Evolutionary conservation across 2,888 invertebrate species (phyloP).

Genomic region (Ormyrus labotus): DNA sequence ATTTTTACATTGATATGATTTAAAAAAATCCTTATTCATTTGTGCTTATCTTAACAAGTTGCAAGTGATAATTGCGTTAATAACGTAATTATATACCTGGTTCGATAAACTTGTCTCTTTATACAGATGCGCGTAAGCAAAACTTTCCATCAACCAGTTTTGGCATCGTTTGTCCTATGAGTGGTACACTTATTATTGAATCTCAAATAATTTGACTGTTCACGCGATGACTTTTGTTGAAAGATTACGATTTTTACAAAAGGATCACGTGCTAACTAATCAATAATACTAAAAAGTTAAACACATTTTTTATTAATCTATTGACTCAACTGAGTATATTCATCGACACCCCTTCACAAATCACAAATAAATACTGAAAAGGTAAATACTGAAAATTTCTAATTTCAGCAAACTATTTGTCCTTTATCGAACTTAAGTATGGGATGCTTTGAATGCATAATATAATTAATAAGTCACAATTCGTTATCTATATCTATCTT

Average conservation of each 20-base stretch:
- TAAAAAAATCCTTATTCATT: no score
- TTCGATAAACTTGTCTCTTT: no score
- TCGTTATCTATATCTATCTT: no score
- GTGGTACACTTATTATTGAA: conserved; percentile 1
- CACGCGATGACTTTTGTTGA: neutral
- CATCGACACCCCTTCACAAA: neutral
- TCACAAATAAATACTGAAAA: neutral
- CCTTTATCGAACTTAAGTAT: no score
- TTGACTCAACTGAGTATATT: conserved; percentile 29
- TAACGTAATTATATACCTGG: no score
- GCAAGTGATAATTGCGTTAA: no score
- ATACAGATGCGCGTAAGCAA: neutral
- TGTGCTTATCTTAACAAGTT: no score
- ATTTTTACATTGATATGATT: no score
- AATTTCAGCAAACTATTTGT: no score
- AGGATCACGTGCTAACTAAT: conserved; percentile 16
- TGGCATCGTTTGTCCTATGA: neutral
- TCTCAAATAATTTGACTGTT: conserved; percentile 3
- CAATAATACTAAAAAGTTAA: neutral
- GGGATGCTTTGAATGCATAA: no score
- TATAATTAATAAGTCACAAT: no score
- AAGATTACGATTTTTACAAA: neutral
- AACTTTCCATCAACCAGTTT: conserved; percentile 17
- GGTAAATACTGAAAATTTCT: conserved; percentile 8
- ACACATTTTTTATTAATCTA: neutral